A percentile compares a stretch with the other conserved stretches of the same genome.
Evolutionary conservation across 2,797 vertebrate genomes (phyloP).

Genomic region (Hypotaenidia philippensis): DNA sequence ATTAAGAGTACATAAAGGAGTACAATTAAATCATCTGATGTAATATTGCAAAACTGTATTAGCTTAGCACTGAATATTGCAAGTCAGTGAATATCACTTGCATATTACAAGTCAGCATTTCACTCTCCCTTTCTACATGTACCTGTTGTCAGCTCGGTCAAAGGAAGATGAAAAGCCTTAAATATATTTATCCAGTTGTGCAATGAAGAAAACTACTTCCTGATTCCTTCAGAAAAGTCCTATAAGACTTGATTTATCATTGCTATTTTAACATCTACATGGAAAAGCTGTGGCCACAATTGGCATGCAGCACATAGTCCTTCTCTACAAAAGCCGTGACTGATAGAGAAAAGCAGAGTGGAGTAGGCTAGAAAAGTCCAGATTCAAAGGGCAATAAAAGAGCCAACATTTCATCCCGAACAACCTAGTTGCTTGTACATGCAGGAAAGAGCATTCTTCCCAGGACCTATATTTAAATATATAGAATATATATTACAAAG

Average conservation of each 20-base stretch:
- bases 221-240: background rate
- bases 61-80: background rate
- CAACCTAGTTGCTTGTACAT: background rate
- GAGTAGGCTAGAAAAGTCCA: background rate
- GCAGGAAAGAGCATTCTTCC: background rate
- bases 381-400: background rate
- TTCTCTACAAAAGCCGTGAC: background rate
- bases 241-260: background rate
- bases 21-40: background rate
- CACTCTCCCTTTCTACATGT: background rate
- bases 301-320: background rate
- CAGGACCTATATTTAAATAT: background rate
- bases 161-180: background rate
- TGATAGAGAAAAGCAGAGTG: background rate
- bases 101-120: background rate
- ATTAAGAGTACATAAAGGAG: background rate
- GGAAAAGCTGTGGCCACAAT: background rate
- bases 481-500: background rate
- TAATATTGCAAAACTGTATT: background rate
- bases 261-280: background rate
- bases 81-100: background rate
- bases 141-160: background rate
- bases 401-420: background rate
- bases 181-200: background rate
- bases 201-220: background rate